Evolutionary conservation across 2,888 invertebrate species (phyloP).

Genomic region (Acheta domesticus): DNA sequence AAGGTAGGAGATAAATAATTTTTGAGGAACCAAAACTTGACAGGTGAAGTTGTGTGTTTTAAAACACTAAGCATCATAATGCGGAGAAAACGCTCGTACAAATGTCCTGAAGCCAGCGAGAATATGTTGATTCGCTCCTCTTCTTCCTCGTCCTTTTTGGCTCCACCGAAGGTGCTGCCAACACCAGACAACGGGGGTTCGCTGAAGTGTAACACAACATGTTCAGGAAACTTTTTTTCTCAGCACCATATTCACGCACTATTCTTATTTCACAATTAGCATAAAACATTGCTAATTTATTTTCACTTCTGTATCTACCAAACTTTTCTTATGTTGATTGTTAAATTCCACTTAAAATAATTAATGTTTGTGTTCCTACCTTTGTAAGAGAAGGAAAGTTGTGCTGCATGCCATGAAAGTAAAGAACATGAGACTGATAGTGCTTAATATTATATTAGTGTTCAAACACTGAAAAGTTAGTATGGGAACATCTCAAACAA

Average conservation of each 20-base stretch:
- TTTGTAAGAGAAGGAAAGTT: not conserved
- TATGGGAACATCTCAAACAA: no score
- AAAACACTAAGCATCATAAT: conserved; percentile 99
- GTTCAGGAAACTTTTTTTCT: no score
- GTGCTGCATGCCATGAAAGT: not conserved
- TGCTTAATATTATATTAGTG: not conserved
- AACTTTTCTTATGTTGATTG: no score
- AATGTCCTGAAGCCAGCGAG: conserved; percentile 96
- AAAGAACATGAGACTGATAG: not conserved
- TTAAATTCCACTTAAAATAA: no score
- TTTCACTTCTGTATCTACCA: no score
- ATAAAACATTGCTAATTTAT: no score
- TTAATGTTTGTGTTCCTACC: not conserved
- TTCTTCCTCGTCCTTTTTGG: conserved; percentile 49
- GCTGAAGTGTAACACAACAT: no score
- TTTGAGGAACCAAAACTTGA: conserved; percentile 99
- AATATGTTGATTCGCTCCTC: conserved; percentile 93
- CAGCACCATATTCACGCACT: no score
- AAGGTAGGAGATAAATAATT: conserved; percentile 97
- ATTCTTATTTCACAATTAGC: no score
- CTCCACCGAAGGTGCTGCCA: conserved; percentile 57
- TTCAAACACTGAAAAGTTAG: no score
- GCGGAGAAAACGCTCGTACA: conserved; percentile 92
- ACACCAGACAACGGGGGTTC: not conserved
- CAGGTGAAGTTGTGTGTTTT: conserved; percentile 91